Base-by-base conservation (phyloP, 2,113 vertebrate species). In the Noturus placidus region DNA sequence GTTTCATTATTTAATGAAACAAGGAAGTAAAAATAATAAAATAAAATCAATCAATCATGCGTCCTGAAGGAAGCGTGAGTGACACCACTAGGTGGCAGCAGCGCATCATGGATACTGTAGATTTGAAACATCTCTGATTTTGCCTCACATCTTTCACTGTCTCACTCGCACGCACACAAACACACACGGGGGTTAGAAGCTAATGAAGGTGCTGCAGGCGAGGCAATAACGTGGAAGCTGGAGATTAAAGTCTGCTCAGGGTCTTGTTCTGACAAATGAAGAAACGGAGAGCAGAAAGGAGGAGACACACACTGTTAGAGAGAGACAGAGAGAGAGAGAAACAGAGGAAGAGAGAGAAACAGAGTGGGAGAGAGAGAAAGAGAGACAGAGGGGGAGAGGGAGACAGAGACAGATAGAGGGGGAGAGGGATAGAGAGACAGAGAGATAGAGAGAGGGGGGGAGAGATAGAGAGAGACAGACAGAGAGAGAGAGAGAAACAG, bases 161-260 rank as follows among this genome's bases (percentile, higher is more conserved):
- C 56, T 82, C 19, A 38, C 19, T 25, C 65, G 14, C 81, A 11
- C 35, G 5, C 79, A 59, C 85, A 30, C 87, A 63, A 57, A 65
- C 82, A 70, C 90, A 85, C 91, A 86, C 88, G 38, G 88, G 79
- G 92, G 91, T 93, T 91, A 93, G 86, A 92, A 91, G 88, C 94
- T 95, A 94, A 95, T 95, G 93, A 94, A 93, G 93, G 90, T 89
- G 92, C 94, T 94, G 91, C 93, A 92, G 94, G 95, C 92, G 17
- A 92, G 46, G 89, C 91, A 91, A 92, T 94, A 95, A 94, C 93
- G 92, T 95, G 93, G 92, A 94, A 94, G 93, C 59, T 84, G 90
- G 92, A 95, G 94, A 95, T 95, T 95, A 95, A 93, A 95, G 95
- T 93, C 87, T 92, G 93, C 93, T 92, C 91, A 81, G 91, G 93